Evolutionary conservation across 2,888 invertebrate species (phyloP).

Genomic region (Sesia apiformis): DNA sequence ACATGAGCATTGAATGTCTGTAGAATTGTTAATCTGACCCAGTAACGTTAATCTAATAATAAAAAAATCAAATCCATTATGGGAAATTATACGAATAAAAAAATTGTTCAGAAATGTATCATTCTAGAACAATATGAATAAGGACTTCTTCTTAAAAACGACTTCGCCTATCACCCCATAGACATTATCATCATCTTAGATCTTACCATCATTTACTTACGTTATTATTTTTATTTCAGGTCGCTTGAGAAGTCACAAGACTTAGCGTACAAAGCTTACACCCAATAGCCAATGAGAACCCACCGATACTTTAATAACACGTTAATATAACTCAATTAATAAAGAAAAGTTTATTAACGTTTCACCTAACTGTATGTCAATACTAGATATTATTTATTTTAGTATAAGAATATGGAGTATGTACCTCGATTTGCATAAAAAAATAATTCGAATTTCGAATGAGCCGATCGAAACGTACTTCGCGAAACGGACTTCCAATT

Average conservation of each 20-base stretch:
- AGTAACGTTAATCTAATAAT: no score
- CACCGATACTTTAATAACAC: slow-evolving; percentile 24
- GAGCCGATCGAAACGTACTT: not conserved
- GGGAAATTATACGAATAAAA: no score
- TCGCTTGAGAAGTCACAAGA: slow-evolving; percentile 68
- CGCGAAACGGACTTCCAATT: not conserved
- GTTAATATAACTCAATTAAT: slow-evolving; percentile 2
- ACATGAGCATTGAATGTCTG: no score
- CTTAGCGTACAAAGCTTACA: slow-evolving; percentile 77
- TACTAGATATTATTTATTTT: not conserved
- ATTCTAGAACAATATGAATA: no score
- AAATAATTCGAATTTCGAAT: not conserved
- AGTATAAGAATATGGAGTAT: not conserved
- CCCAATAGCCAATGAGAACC: slow-evolving; percentile 43
- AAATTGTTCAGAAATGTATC: no score
- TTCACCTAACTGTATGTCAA: not conserved
- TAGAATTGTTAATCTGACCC: no score
- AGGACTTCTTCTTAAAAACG: no score
- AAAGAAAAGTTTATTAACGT: slow-evolving; percentile 8
- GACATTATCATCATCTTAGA: no score
- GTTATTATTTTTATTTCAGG: slow-evolving; percentile 36
- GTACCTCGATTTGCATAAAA: not conserved
- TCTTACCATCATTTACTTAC: not conserved
- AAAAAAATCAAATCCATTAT: no score
- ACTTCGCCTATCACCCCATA: no score